Conservation (phyloP, 2,113 vertebrate species). For the Zingel zingel region DNA sequence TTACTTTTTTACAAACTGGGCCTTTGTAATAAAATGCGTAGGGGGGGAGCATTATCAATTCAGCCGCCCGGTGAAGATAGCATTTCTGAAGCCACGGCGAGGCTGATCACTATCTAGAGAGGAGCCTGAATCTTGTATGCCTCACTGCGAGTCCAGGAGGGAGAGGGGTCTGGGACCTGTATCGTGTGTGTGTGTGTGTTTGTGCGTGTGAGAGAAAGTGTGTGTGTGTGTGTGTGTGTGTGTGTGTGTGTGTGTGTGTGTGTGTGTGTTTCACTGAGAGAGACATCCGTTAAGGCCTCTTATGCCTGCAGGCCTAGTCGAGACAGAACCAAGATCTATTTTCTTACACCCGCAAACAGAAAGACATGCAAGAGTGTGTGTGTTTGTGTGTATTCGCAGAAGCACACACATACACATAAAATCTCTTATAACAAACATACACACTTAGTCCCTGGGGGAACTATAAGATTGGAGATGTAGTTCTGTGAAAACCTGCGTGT, state of each 20-base stretch:
- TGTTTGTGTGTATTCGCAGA: slow-evolving; percentile 3
- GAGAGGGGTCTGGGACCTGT: slow-evolving; percentile 70
- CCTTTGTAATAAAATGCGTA: slow-evolving; percentile 95
- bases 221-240: slow-evolving; percentile 37
- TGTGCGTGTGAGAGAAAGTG: slow-evolving; percentile 48
- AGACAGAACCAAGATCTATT: slow-evolving; percentile 80
- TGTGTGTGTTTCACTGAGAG: slow-evolving; percentile 64
- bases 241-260: slow-evolving; percentile 45
- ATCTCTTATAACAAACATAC: slow-evolving; percentile 57
- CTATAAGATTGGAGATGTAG: slow-evolving; percentile 65
- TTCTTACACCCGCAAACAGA: slow-evolving; percentile 66
- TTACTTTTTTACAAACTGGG: slow-evolving; percentile 93
- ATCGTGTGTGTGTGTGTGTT: slow-evolving; percentile 45
- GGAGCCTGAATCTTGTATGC: slow-evolving; percentile 82
- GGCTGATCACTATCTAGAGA: slow-evolving; percentile 82
- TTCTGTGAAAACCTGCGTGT: slow-evolving; percentile 48
- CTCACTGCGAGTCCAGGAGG: slow-evolving; percentile 70
- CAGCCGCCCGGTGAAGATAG: slow-evolving; percentile 94
- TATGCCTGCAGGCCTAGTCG: slow-evolving; percentile 71
- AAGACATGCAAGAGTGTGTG: slow-evolving; percentile 58
- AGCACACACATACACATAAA: slow-evolving; percentile 28
- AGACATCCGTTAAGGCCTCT: slow-evolving; percentile 79
- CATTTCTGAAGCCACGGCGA: slow-evolving; percentile 79
- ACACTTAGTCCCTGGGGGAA: slow-evolving; percentile 65
- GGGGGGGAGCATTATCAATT: slow-evolving; percentile 91